A percentile compares a stretch with the other conserved stretches of the same genome.
phyloP scores from a whole-genome alignment of 2,888 invertebrate species.

The Acleris emargana region DNA sequence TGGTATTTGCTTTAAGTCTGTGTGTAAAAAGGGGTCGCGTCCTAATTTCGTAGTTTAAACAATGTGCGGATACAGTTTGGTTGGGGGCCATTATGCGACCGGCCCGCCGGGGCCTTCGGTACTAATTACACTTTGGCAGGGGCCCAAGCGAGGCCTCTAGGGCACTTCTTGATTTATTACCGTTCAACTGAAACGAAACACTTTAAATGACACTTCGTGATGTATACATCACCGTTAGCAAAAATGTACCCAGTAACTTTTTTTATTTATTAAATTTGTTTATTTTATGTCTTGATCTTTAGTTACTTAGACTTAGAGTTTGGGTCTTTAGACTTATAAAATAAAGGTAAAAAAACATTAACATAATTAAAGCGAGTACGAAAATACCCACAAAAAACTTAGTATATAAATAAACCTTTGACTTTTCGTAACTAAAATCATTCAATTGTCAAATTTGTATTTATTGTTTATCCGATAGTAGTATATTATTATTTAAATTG shows the following conservation, averaged over 20 bases:
- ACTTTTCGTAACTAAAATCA: no score
- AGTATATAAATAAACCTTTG: no score
- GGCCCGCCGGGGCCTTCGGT: slow-evolving; percentile 55
- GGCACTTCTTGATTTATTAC: slow-evolving; percentile 73
- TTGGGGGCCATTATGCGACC: slow-evolving; percentile 64
- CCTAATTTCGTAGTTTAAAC: slow-evolving; percentile 67
- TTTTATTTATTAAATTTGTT: no score
- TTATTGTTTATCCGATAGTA: no score
- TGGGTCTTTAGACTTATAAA: no score
- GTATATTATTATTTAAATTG: no score
- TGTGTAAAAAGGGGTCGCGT: slow-evolving; percentile 44
- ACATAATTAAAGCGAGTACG: no score
- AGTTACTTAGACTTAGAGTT: no score
- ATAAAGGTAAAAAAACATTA: no score
- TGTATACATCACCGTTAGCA: slow-evolving; percentile 60
- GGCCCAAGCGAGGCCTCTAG: slow-evolving; percentile 64
- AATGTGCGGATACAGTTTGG: slow-evolving; percentile 59
- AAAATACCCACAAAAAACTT: no score
- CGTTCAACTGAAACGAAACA: slow-evolving; percentile 68
- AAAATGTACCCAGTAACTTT: slow-evolving; percentile 41
- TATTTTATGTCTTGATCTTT: no score
- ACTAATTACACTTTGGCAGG: slow-evolving; percentile 79
- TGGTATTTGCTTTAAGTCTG: slow-evolving; percentile 34
- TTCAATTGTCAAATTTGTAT: no score
- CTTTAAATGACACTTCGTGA: slow-evolving; percentile 65